Percentiles rank a stretch among this genome's conserved stretches.
These are phyloP conservation scores for Pharmacophagus antenor DNA, from an alignment of 2,888 invertebrate species.

Conservation along the genomic window DNA sequence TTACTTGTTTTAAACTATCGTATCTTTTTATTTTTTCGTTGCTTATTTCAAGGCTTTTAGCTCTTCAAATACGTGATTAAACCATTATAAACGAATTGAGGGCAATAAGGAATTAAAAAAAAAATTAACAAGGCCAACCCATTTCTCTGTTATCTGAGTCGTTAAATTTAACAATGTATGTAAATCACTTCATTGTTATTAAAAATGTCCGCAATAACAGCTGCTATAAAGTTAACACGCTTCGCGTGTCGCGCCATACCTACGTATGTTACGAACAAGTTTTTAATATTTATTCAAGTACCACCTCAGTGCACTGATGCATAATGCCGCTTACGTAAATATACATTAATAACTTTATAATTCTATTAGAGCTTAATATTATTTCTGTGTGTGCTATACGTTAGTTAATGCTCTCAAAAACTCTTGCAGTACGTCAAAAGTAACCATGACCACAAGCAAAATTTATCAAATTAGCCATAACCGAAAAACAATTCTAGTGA, in stretches of 20 bases:
- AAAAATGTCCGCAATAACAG: constrained; percentile 40
- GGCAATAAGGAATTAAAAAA: constrained; percentile 4
- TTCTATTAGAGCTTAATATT: constrained; percentile 7
- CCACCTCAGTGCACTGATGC: constrained; percentile 21
- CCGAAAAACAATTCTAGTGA: too few relatives aligned
- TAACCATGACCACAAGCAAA: too few relatives aligned
- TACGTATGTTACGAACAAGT: constrained; percentile 25
- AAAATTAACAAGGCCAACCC: constrained; percentile 32
- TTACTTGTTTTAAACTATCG: too few relatives aligned
- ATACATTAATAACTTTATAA: constrained; percentile 24
- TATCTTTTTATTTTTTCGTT: neutral
- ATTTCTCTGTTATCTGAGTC: constrained; percentile 35
- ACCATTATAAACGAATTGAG: constrained; percentile 5
- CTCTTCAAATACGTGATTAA: neutral
- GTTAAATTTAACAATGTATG: constrained; percentile 56
- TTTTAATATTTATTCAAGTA: constrained; percentile 25
- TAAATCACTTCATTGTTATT: constrained; percentile 62
- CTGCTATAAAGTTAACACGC: constrained; percentile 43
- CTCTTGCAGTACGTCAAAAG: too few relatives aligned
- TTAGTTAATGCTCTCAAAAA: too few relatives aligned
- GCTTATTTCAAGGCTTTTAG: neutral
- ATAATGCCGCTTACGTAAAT: constrained; percentile 11
- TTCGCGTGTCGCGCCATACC: constrained; percentile 42
- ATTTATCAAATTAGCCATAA: too few relatives aligned
- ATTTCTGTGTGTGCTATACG: too few relatives aligned